phyloP scores from a whole-genome alignment of 2,797 vertebrate genomes.

The Eutrigla gurnardus region DNA sequence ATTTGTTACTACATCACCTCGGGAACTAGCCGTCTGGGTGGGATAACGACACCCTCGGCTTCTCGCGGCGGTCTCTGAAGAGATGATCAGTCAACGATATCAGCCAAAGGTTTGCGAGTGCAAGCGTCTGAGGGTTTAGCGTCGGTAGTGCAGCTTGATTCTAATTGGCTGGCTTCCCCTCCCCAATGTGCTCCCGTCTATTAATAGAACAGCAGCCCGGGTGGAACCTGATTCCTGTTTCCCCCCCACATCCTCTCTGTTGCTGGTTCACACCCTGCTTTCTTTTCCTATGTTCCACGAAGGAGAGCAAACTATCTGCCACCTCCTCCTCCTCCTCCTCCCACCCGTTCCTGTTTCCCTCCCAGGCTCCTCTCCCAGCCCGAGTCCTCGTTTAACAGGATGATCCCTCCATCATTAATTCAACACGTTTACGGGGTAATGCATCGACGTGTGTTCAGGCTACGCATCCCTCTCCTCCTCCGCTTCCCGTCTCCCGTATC shows the following conservation, averaged over 20 bases:
- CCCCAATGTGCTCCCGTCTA: constrained; percentile 63
- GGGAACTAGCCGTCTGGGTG: background rate
- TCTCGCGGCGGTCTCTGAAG: constrained; percentile 19
- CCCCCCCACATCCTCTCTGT: constrained; percentile 42
- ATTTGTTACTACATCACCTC: constrained; percentile 14
- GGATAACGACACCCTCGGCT: background rate
- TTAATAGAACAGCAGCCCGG: constrained; percentile 65
- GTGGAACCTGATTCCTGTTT: constrained; percentile 61
- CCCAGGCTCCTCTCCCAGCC: constrained; percentile 42
- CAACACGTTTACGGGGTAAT: constrained; percentile 51
- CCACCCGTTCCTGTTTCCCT: constrained; percentile 16
- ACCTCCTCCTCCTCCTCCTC: constrained; percentile 28
- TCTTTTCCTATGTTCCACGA: background rate
- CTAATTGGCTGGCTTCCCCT: constrained; percentile 68
- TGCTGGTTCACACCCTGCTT: constrained; percentile 7
- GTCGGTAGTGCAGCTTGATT: constrained; percentile 43
- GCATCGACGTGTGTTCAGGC: constrained; percentile 10
- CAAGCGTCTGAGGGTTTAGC: constrained; percentile 41
- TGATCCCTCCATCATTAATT: constrained; percentile 65
- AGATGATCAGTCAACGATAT: constrained; percentile 42
- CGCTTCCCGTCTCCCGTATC: constrained; percentile 3
- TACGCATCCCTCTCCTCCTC: background rate
- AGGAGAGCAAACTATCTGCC: constrained; percentile 27
- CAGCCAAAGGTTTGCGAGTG: constrained; percentile 29
- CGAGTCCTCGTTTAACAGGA: constrained; percentile 55